phyloP scores from a whole-genome alignment of 2,113 vertebrate species.

The Neopipo cinnamomea region DNA sequence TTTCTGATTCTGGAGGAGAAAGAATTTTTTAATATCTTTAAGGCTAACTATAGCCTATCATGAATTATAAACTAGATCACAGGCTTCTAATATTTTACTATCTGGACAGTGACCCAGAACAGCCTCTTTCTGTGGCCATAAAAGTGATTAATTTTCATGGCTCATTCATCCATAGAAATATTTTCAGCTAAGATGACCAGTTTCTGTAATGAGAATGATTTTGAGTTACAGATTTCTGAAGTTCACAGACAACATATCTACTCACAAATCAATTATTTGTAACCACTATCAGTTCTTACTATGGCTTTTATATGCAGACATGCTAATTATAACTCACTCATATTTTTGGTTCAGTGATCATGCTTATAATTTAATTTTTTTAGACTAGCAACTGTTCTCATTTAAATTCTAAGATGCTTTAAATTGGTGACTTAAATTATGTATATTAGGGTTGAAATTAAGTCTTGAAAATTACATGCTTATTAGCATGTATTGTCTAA shows the following conservation, averaged over 20 bases:
- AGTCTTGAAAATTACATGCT: not conserved
- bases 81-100: constrained; percentile 44
- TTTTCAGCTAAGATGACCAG: not conserved
- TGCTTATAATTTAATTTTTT: not conserved
- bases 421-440: not conserved
- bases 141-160: constrained; percentile 33
- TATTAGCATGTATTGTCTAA: not conserved
- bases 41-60: constrained; percentile 21
- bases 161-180: not conserved
- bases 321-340: not conserved
- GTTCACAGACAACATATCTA: not conserved
- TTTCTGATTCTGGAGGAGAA: constrained; percentile 2
- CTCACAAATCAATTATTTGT: constrained; percentile 20
- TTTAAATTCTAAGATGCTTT: constrained; percentile 23
- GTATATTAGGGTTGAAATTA: not conserved
- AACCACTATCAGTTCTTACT: not conserved
- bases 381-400: not conserved
- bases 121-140: constrained; percentile 1
- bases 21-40: not conserved
- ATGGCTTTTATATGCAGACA: not conserved
- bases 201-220: not conserved
- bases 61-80: constrained; percentile 38
- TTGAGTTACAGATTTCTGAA: not conserved
- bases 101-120: constrained; percentile 23
- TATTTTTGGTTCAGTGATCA: constrained; percentile 5